Base-by-base conservation (phyloP, 2,797 vertebrate genomes). In the Gymnoscopelus braueri region DNA sequence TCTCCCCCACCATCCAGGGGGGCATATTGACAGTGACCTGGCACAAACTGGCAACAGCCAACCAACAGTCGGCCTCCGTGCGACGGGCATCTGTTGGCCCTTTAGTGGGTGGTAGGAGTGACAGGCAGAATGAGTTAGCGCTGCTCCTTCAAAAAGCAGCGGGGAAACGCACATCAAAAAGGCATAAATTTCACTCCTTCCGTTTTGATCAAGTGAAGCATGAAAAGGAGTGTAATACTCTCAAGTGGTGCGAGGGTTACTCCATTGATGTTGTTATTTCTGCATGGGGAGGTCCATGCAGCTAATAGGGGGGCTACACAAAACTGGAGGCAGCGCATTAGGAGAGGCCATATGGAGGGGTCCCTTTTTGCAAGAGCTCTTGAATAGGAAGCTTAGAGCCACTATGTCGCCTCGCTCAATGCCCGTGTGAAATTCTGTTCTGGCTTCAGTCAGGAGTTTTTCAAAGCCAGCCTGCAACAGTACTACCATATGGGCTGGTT, bases 351-450 rank as follows among this genome's bases (percentile, higher is more conserved):
- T 96, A 97, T 97, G 96, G 96, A 96, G 89, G 74, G 81, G 88
- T 73, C 71, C 90, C 39, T 44, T 44, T 90, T 95, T 92, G 92
- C 91, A 15, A 29, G 53, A 59, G 81, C 86, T 90, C 91, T 88
- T 96, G 94, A 97, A 97, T 96, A 94, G 95, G 92, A 93, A 95
- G 96, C 96, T 96, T 95, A 96, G 90, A 92, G 93, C 94, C 39
- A 44, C 94, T 94, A 93, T 94, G 93, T 92, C 91, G 94, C 94
- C 91, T 92, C 90, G 86, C 90, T 93, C 93, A 93, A 93, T 94
- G 91, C 93, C 39, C 92, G 93, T 95, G 95, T 95, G 94, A 95
- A 94, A 84, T 77, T 54, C 75, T 57, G 58, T 66, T 77, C 66
- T 79, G 71, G 60, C 76, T 53, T 65, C 56, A n/a, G 53, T 72